A percentile compares a stretch with the other conserved stretches of the same genome.
Evolutionary conservation across 1,140 invertebrate genomes (phyloP).

Genomic region (Ptiloglossa arizonensis): DNA sequence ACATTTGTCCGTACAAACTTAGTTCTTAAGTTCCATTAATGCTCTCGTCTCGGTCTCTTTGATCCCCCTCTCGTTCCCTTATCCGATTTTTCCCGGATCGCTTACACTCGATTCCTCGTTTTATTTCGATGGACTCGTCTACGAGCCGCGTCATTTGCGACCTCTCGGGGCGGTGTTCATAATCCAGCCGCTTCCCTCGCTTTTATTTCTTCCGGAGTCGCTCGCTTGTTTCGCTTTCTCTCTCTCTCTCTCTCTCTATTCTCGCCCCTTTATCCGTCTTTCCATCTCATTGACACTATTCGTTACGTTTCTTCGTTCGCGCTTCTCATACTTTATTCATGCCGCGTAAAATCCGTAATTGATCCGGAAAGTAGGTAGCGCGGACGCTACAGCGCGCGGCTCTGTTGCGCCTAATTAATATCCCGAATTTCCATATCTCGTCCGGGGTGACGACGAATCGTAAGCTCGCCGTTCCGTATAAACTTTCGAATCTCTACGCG

Average conservation of each 20-base stretch:
- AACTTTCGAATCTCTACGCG: neutral
- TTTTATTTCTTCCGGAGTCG: constrained; percentile 16
- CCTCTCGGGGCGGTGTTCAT: neutral
- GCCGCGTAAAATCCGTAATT: constrained; percentile 13
- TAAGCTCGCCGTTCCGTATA: neutral
- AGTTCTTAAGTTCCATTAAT: neutral
- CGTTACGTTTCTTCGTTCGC: constrained; percentile 25
- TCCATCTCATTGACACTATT: constrained; percentile 36
- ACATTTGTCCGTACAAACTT: neutral
- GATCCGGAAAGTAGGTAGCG: neutral
- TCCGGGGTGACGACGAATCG: neutral
- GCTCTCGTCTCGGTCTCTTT: neutral
- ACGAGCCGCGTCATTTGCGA: neutral
- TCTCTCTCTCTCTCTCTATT: too few species aligned
- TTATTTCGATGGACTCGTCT: neutral
- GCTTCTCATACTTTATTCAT: constrained; percentile 40
- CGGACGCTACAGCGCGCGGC: too few species aligned
- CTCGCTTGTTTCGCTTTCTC: too few species aligned
- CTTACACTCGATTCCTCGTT: neutral
- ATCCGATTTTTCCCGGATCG: neutral
- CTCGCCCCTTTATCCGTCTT: too few species aligned
- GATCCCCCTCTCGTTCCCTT: neutral
- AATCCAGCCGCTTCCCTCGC: neutral
- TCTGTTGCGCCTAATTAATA: constrained; percentile 12
- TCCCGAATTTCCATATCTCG: neutral